Evolutionary conservation across 2,888 invertebrate species (phyloP).

Genomic region (Lomographa bimaculata): DNA sequence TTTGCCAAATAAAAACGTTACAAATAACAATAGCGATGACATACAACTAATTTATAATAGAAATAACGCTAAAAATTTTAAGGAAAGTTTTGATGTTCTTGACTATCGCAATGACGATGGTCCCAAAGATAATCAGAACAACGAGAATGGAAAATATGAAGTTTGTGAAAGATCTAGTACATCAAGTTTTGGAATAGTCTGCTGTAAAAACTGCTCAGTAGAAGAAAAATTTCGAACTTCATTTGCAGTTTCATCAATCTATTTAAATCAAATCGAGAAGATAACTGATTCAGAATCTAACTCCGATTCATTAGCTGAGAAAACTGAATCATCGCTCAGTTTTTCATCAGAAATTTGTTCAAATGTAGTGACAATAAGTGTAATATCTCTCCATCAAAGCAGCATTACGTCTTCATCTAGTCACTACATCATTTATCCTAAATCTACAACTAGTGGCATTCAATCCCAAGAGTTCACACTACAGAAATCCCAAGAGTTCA

Average conservation of each 20-base stretch:
- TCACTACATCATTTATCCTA: slow-evolving; percentile 31
- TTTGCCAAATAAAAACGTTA: slow-evolving; percentile 1
- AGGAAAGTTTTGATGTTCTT: too few relatives aligned
- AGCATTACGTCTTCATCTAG: slow-evolving; percentile 34
- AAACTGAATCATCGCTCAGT: slow-evolving; percentile 46
- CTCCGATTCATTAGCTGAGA: slow-evolving; percentile 39
- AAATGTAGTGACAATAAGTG: slow-evolving; percentile 35
- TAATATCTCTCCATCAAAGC: slow-evolving; percentile 40
- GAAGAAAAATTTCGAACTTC: too few relatives aligned
- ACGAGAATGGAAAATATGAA: slow-evolving; percentile 6
- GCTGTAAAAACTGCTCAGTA: slow-evolving; percentile 21
- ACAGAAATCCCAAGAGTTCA: slow-evolving; percentile 28
- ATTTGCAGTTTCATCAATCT: background rate
- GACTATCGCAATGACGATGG: too few relatives aligned
- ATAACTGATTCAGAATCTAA: slow-evolving; percentile 31
- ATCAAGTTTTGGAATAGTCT: slow-evolving; percentile 25
- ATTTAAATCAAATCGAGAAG: background rate
- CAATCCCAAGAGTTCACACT: too few relatives aligned
- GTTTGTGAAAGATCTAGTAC: background rate
- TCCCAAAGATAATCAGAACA: too few relatives aligned
- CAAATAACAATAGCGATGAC: too few relatives aligned
- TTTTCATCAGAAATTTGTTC: slow-evolving; percentile 34
- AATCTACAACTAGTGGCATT: slow-evolving; percentile 20
- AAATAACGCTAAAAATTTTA: too few relatives aligned
- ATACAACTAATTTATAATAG: too few relatives aligned